Evolutionary conservation across 2,113 vertebrate genomes (phyloP).

Genomic region (Panthera uncia): DNA sequence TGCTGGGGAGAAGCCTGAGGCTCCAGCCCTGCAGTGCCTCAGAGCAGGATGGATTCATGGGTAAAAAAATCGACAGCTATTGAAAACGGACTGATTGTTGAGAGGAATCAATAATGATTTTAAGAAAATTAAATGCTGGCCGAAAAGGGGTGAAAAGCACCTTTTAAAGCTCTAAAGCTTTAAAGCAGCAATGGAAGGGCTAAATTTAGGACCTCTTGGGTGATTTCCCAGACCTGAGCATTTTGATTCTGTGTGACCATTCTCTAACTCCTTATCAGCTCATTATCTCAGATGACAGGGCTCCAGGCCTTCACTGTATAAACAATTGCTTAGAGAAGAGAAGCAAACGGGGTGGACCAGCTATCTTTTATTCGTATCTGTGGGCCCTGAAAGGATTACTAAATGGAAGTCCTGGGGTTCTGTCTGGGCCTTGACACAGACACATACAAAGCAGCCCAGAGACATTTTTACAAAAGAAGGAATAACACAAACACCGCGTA

Average conservation of each 20-base stretch:
- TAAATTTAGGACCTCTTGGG: not conserved
- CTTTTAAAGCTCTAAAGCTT: not conserved
- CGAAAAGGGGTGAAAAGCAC: slow-evolving; percentile 45
- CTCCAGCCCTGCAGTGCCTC: not conserved
- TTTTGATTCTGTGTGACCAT: not conserved
- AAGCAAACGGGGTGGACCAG: not conserved
- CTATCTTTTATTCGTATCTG: slow-evolving; percentile 54
- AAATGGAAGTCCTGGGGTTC: slow-evolving; percentile 61
- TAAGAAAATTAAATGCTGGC: slow-evolving; percentile 60
- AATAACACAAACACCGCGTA: slow-evolving; percentile 50
- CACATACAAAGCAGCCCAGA: slow-evolving; percentile 4
- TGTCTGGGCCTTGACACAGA: not conserved
- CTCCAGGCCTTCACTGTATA: not conserved
- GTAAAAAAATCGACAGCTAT: slow-evolving; percentile 35
- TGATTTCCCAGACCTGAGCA: not conserved
- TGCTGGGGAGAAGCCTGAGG: not conserved
- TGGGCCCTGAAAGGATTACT: not conserved
- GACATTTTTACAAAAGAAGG: slow-evolving; percentile 12
- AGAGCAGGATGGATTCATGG: not conserved
- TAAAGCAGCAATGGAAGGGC: not conserved
- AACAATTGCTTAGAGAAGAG: slow-evolving; percentile 49
- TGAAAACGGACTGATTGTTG: slow-evolving; percentile 39
- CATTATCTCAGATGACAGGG: slow-evolving; percentile 36
- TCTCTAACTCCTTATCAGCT: slow-evolving; percentile 42
- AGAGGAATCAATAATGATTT: slow-evolving; percentile 66